Evolutionary conservation across 2,113 vertebrate genomes (phyloP).

Genomic region (Montifringilla adamsi): DNA sequence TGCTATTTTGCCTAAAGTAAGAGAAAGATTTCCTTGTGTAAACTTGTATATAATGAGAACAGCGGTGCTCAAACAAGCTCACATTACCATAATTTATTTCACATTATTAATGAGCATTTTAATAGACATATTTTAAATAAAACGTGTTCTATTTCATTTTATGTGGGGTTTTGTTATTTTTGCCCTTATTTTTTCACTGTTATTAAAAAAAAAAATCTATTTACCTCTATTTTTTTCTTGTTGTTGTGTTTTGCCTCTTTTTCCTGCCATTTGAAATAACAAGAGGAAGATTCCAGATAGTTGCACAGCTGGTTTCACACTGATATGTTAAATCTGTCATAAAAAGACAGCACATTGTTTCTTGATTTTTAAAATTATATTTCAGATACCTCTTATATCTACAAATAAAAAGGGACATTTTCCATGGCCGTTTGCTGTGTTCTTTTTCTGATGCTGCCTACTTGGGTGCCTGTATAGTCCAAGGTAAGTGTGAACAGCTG

Average conservation of each 20-base stretch:
- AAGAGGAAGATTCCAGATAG: not conserved
- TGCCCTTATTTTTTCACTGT: not conserved
- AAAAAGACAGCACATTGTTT: not conserved
- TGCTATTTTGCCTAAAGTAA: not conserved
- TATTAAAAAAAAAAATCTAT: not conserved
- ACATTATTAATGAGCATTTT: not conserved
- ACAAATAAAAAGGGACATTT: conserved; percentile 97
- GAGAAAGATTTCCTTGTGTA: not conserved
- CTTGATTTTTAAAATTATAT: not conserved
- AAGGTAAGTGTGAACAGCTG: conserved; percentile 79
- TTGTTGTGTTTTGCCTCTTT: not conserved
- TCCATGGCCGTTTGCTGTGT: conserved; percentile 94
- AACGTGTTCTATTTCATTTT: not conserved
- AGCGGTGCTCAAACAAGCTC: not conserved
- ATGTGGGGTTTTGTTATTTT: not conserved
- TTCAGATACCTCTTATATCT: conserved; percentile 94
- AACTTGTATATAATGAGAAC: not conserved
- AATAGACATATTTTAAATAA: not conserved
- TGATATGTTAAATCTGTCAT: not conserved
- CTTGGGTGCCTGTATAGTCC: conserved; percentile 91
- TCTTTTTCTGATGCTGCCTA: conserved; percentile 94
- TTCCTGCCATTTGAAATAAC: not conserved
- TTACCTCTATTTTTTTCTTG: not conserved
- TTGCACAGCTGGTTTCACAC: not conserved
- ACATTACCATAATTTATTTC: not conserved